These are phyloP conservation scores for Corythoichthys haematopterus DNA, from an alignment of 2,113 vertebrate genomes.

Conservation along the genomic window DNA sequence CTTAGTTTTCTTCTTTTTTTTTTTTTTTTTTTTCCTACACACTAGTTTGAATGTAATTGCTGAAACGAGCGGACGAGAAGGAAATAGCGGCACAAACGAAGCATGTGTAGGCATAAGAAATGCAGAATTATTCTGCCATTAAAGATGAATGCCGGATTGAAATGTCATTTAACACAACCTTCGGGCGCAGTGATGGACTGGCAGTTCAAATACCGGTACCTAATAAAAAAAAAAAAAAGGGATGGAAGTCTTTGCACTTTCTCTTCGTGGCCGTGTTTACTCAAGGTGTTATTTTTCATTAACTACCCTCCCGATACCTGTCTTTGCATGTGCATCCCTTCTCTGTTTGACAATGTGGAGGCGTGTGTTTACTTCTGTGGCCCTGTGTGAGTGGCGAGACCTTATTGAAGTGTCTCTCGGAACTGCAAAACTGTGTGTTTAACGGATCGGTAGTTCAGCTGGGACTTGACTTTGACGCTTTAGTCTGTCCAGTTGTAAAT, in stretches of 20 bases:
- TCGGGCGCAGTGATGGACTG: constrained; percentile 54
- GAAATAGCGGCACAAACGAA: background rate
- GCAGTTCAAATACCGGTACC: constrained; percentile 59
- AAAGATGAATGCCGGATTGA: constrained; percentile 43
- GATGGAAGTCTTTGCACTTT: constrained; percentile 20
- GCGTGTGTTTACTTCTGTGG: constrained; percentile 44
- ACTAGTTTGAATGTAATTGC: no score
- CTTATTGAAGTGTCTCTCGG: constrained; percentile 52
- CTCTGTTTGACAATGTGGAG: constrained; percentile 33
- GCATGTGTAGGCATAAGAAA: background rate
- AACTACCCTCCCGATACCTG: constrained; percentile 43
- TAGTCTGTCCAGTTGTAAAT: constrained; percentile 25
- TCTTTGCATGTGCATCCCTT: constrained; percentile 16
- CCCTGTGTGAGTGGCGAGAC: constrained; percentile 39
- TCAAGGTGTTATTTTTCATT: constrained; percentile 35
- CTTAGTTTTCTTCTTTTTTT: no score
- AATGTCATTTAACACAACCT: constrained; percentile 58
- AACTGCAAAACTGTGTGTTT: constrained; percentile 29
- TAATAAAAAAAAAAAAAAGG: constrained; percentile 53
- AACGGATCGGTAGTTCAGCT: constrained; percentile 14
- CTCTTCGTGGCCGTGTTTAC: constrained; percentile 20
- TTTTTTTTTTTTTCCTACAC: no score
- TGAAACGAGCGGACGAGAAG: no score
- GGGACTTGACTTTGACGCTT: constrained; percentile 30
- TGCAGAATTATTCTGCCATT: constrained; percentile 25